These are phyloP conservation scores for Mesoligia furuncula DNA, from an alignment of 2,888 invertebrate genomes.

Conservation along the genomic window DNA sequence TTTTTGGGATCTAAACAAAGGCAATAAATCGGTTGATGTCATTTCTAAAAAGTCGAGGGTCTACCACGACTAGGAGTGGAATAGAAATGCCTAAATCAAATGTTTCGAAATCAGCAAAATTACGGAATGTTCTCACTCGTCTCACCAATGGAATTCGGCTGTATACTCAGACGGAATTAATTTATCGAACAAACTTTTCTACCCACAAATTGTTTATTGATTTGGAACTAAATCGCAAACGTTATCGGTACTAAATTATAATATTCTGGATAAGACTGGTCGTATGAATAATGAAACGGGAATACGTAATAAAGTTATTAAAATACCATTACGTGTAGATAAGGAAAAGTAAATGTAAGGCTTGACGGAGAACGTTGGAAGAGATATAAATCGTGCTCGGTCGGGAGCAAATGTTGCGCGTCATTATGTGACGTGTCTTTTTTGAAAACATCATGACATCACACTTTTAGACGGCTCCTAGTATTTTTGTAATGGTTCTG, in stretches of 20 bases:
- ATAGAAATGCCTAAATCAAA: slow-evolving; percentile 34
- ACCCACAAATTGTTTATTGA: slow-evolving; percentile 62
- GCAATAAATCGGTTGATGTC: slow-evolving; percentile 40
- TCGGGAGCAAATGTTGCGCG: slow-evolving; percentile 59
- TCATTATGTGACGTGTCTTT: slow-evolving; percentile 41
- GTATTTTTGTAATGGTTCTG: neutral
- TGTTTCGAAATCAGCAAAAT: slow-evolving; percentile 38
- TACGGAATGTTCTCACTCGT: slow-evolving; percentile 41
- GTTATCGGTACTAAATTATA: slow-evolving; percentile 67
- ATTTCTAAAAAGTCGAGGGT: slow-evolving; percentile 44
- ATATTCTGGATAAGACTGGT: slow-evolving; percentile 78
- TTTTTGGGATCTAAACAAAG: neutral
- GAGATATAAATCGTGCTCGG: slow-evolving; percentile 56
- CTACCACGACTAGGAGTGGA: neutral
- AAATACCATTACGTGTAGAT: slow-evolving; percentile 66
- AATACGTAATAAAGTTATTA: slow-evolving; percentile 77
- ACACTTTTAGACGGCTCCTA: neutral
- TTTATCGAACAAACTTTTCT: slow-evolving; percentile 50
- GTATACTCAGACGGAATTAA: slow-evolving; percentile 37
- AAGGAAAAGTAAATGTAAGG: slow-evolving; percentile 60
- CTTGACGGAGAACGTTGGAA: slow-evolving; percentile 51
- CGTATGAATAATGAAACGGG: slow-evolving; percentile 75
- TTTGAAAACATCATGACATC: slow-evolving; percentile 32
- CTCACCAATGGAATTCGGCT: slow-evolving; percentile 24
- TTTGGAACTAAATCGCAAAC: slow-evolving; percentile 65